Evolutionary conservation across 2,797 vertebrate genomes (phyloP).

Genomic region (Pipistrellus pygmaeus): DNA sequence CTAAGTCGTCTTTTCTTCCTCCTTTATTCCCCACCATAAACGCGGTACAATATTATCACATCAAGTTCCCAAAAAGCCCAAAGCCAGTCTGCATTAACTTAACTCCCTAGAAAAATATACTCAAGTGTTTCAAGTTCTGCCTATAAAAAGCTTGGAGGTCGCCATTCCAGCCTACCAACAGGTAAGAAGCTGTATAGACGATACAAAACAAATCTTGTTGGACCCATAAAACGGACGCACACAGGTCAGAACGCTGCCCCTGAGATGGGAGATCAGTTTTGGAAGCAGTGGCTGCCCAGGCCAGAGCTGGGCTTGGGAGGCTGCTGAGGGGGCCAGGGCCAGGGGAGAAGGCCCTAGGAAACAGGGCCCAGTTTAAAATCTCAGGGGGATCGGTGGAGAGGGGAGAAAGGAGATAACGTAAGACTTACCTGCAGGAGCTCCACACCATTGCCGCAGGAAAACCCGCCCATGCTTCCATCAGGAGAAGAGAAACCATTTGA

Average conservation of each 20-base stretch:
- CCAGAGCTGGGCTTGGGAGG: too few species aligned
- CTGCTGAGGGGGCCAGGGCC: too few species aligned
- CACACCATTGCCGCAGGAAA: background rate
- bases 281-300: background rate
- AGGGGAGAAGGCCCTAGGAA: background rate
- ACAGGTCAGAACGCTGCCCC: background rate
- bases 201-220: background rate
- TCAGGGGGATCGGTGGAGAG: too few species aligned
- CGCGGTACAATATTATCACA: background rate
- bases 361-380: background rate
- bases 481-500: background rate
- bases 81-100: background rate
- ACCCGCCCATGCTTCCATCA: background rate
- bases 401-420: accelerated
- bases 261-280: background rate
- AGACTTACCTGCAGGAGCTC: background rate
- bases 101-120: background rate
- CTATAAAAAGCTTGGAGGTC: background rate
- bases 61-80: background rate
- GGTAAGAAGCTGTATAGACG: background rate
- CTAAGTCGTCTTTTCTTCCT: background rate
- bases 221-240: background rate
- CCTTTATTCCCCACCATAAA: background rate
- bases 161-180: background rate
- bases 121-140: background rate